A percentile compares a stretch with the other conserved stretches of the same genome.
Evolutionary conservation across 2,113 vertebrate genomes (phyloP).

Genomic region (Tiliqua scincoides): DNA sequence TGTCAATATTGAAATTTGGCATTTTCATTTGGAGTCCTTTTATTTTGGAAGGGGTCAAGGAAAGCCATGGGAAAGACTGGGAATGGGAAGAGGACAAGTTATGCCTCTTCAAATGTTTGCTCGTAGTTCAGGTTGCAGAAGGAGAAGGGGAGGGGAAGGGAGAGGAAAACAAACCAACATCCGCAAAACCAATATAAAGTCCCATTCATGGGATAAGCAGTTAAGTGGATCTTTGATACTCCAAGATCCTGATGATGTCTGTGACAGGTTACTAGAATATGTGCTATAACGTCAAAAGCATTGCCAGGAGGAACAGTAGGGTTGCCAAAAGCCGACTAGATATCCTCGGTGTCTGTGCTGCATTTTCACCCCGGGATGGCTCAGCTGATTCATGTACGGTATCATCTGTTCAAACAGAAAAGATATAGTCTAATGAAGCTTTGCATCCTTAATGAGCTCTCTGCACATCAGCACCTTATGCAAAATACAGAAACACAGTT

Average conservation of each 20-base stretch:
- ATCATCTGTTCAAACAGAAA: constrained; percentile 90
- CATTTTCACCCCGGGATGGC: constrained; percentile 92
- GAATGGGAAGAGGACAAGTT: constrained; percentile 70
- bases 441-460: constrained; percentile 74
- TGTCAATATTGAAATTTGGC: constrained; percentile 88
- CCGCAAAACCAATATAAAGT: constrained; percentile 88
- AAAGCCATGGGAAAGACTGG: constrained; percentile 72
- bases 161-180: constrained; percentile 90
- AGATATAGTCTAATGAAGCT: constrained; percentile 79
- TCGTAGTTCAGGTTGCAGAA: constrained; percentile 80
- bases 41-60: constrained; percentile 74
- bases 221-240: constrained; percentile 84
- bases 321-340: constrained; percentile 84
- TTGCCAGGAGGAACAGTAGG: constrained; percentile 86
- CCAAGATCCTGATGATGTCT: constrained; percentile 81
- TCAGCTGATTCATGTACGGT: constrained; percentile 96
- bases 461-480: constrained; percentile 54
- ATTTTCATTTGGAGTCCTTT: constrained; percentile 88
- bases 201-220: constrained; percentile 82
- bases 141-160: constrained; percentile 63
- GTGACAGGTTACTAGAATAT: constrained; percentile 75
- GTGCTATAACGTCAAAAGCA: constrained; percentile 96
- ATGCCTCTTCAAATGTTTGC: constrained; percentile 84
- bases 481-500: not conserved
- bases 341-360: constrained; percentile 85